Evolutionary conservation across 2,113 vertebrate genomes (phyloP).

Genomic region (Benitochromis conjunctus): DNA sequence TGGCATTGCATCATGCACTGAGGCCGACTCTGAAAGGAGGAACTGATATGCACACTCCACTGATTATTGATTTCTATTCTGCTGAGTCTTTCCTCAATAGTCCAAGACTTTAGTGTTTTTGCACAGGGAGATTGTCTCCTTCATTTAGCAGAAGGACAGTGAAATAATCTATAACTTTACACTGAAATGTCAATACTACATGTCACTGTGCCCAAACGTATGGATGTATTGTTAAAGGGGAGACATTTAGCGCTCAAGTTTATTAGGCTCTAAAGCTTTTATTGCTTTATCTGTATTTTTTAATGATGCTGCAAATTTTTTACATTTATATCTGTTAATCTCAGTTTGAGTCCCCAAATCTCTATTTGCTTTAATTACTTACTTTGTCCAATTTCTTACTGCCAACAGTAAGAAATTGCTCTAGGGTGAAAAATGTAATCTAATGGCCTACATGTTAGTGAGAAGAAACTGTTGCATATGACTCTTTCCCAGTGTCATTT

Average conservation of each 20-base stretch:
- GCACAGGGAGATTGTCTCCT: background rate
- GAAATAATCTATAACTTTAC: conserved; percentile 10
- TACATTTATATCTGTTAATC: background rate
- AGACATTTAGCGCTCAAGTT: background rate
- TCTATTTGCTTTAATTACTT: background rate
- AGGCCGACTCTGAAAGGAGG: conserved; percentile 5
- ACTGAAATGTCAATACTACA: conserved; percentile 11
- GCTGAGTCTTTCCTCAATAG: background rate
- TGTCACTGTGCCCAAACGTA: background rate
- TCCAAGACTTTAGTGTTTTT: background rate
- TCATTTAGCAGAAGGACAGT: background rate
- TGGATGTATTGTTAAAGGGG: background rate
- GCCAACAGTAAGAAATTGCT: background rate
- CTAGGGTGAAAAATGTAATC: background rate
- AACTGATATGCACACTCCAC: conserved; percentile 11
- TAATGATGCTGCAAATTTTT: background rate
- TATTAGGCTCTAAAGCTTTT: background rate
- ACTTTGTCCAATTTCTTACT: background rate
- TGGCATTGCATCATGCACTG: background rate
- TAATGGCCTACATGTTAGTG: background rate
- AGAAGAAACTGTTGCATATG: background rate
- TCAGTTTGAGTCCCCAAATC: background rate
- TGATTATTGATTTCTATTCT: conserved; percentile 39
- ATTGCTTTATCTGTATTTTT: background rate
- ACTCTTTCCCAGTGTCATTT: background rate